Conservation (phyloP, 2,888 invertebrate genomes). For the Lissocephala sabroskyi region DNA sequence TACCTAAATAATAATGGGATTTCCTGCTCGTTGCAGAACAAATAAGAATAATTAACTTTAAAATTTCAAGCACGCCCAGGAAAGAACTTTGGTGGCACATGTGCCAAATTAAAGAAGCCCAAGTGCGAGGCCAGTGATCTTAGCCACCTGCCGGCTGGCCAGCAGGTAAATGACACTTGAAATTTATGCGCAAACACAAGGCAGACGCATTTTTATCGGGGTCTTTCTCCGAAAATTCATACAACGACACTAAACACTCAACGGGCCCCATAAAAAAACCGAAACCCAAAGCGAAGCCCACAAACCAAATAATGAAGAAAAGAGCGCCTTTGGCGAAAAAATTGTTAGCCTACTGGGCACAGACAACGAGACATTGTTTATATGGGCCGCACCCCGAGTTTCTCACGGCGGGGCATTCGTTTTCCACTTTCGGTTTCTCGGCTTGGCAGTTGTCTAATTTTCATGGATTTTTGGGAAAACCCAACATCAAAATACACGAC, state of each 20-base stretch:
- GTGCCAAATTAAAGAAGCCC: constrained; percentile 49
- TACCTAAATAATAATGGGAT: constrained; percentile 41
- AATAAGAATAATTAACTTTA: constrained; percentile 53
- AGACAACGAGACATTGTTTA: constrained; percentile 33
- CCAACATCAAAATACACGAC: constrained; percentile 17
- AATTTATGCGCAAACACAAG: constrained; percentile 57
- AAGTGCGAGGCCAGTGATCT: too few species aligned
- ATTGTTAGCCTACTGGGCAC: background rate
- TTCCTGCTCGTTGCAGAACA: constrained; percentile 42
- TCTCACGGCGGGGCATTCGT: constrained; percentile 46
- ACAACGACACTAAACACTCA: constrained; percentile 47
- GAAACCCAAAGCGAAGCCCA: constrained; percentile 13
- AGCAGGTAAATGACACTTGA: constrained; percentile 57
- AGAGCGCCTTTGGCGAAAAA: constrained; percentile 1
- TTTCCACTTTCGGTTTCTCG: constrained; percentile 61
- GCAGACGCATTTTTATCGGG: constrained; percentile 17
- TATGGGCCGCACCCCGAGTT: constrained; percentile 23
- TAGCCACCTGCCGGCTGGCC: too few species aligned
- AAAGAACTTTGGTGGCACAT: constrained; percentile 28
- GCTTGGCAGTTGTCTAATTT: constrained; percentile 42
- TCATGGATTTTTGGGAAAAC: constrained; percentile 43
- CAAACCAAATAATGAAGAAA: constrained; percentile 7
- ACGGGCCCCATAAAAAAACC: constrained; percentile 38
- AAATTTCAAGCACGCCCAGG: constrained; percentile 45
- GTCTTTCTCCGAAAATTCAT: constrained; percentile 31